Base-by-base conservation (phyloP, 92 coral and sea anemone genomes). In the Bergia sp. region DNA sequence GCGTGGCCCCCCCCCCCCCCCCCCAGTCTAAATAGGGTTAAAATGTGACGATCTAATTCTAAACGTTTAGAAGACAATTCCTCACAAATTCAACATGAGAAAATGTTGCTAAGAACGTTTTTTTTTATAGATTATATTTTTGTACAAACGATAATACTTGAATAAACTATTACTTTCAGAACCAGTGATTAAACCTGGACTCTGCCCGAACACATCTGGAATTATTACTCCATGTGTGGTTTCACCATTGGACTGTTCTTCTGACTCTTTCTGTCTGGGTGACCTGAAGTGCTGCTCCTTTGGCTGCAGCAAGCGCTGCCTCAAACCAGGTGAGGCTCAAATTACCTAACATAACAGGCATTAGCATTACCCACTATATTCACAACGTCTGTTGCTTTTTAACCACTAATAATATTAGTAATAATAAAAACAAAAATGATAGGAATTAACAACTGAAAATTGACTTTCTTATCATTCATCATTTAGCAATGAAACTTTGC, bases 291-390 rank as follows among this genome's bases (percentile, higher is more conserved):
- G 85, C 49, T 81, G 85, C n/a, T 11, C 55, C 18, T 81, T 43
- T 41, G 76, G 86, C 10, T 82, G 86, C 58, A 49, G 86, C 7
- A 82, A 21, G 20, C 50, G 58, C 38, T 82, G 86, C 39, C 86
- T 65, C 4, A 10, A 10, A 7, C 76, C 86, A 82, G 86, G 86
- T 82, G 37, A 82, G n/a, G 11, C 18, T 37, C 1, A 73, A 72
- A 16, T 1, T 72, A 15, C 20, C 0, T 12, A 8, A 11, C 16
- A 38, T 37, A 2, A 8, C 29, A 29, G 29, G 29, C 29, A 29
- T 29, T 29, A 29, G 29, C 29, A 29, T 29, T 29, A 29, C 29
- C 29, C 29, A 29, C 29, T 29, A 29, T 29, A 29, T 72, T 8
- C 15, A 1, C 3, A 44, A 29, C 13, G 39, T 43, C 11, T 10